Evolutionary conservation across 2,888 invertebrate genomes (phyloP), one percentile per base, ranked within the genome.

Genomic region (Oegoconia quadripuncta): DNA sequence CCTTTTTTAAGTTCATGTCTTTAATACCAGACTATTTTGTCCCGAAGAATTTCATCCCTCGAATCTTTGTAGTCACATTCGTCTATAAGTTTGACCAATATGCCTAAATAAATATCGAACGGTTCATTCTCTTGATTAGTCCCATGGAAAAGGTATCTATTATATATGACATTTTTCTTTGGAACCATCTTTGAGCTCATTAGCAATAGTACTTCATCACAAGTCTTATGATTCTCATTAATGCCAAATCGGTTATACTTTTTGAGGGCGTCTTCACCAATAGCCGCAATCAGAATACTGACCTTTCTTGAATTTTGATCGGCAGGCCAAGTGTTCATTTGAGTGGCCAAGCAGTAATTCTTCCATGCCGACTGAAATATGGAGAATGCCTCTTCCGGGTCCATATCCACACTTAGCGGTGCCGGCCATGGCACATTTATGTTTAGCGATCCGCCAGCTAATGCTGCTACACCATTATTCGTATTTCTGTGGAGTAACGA

Each of bases 371-470:
- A 28, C 9, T 20, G 13, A 27, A 36, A 28, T 11, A 22, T 29
- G 2, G 18, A 20, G 22, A 20, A 36, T 1, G 29, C 36, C 11
- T 36, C 36, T 9, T 36, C 36, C 22, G 36, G 36, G 14, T 36
- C 36, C 2, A 2, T 13, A 7, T 36, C 9, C 3, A 17, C 17
- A 12, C 25, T 17, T 7, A 30, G 23, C 2, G 25, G 30, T 1
- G 37, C 25, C 11, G 37, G 37, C 37, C 37, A 36, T 2, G 36
- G 36, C 1, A 36, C 20, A 20, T 36, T 41, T 9, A 30, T 28
- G 15, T 28, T 28, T 5, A 9, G n/a, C n/a, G n/a, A n/a, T n/a
- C n/a, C n/a, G n/a, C n/a, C n/a, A n/a, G n/a, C n/a, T n/a, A n/a
- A n/a, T n/a, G n/a, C n/a, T n/a, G n/a, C n/a, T n/a, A n/a, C n/a